Conservation (phyloP, 2,113 vertebrate species). For the Bombycilla garrulus region DNA sequence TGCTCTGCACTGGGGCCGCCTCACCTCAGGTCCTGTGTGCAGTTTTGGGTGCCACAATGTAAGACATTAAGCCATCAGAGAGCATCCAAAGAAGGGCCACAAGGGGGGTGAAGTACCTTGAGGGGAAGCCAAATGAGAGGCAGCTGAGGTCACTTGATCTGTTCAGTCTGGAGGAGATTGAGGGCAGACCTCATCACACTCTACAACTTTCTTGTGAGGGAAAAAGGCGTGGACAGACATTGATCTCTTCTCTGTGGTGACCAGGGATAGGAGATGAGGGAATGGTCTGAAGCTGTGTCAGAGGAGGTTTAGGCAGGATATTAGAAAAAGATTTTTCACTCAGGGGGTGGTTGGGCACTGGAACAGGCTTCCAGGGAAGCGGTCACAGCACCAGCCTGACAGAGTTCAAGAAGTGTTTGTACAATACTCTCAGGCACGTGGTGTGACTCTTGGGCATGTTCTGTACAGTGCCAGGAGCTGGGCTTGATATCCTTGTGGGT, state of each 20-base stretch:
- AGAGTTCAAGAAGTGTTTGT: not conserved
- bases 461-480: not conserved
- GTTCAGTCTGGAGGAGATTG: not conserved
- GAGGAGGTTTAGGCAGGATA: too few species aligned
- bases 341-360: accelerated
- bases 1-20: accelerated
- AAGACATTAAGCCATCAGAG: not conserved
- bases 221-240: not conserved
- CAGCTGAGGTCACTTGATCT: not conserved
- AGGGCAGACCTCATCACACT: not conserved
- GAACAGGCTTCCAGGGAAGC: not conserved
- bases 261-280: too few species aligned
- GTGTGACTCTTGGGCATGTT: not conserved
- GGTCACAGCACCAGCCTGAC: not conserved
- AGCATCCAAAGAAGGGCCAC: not conserved
- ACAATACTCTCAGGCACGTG: accelerated
- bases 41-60: accelerated
- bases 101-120: not conserved
- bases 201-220: not conserved
- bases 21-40: accelerated
- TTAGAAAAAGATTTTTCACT: not conserved
- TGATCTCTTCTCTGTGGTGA: not conserved
- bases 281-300: not conserved
- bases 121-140: not conserved
- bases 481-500: not conserved